A percentile compares a stretch with the other conserved stretches of the same genome.
phyloP scores from a whole-genome alignment of 2,113 vertebrate species.

The Reinhardtius hippoglossoides region DNA sequence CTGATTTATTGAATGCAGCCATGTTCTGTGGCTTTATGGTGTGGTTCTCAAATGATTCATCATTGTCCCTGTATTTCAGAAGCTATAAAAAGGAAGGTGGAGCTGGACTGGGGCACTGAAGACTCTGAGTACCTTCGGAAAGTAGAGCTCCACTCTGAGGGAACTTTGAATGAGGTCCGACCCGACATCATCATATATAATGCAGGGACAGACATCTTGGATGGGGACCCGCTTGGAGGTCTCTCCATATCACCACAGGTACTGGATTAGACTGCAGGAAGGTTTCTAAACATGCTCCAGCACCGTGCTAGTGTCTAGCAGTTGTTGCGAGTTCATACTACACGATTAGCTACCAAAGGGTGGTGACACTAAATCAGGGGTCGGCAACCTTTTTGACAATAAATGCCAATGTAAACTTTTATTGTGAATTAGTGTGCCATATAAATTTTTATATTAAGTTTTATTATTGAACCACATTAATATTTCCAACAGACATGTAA shows the following conservation, averaged over 20 bases:
- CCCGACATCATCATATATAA: conserved; percentile 94
- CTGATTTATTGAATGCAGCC: not conserved
- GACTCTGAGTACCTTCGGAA: conserved; percentile 92
- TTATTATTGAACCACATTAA: too few species aligned
- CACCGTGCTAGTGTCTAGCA: too few species aligned
- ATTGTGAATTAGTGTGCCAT: too few species aligned
- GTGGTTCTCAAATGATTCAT: too few species aligned
- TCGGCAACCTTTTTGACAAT: too few species aligned
- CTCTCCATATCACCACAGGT: conserved; percentile 94
- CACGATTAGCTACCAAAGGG: too few species aligned
- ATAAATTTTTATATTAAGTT: too few species aligned
- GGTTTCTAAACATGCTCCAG: not conserved
- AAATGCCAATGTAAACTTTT: too few species aligned
- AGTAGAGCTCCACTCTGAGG: conserved; percentile 86
- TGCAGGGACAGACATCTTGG: conserved; percentile 93
- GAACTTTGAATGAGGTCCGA: conserved; percentile 86
- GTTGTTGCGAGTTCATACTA: too few species aligned
- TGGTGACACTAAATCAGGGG: too few species aligned
- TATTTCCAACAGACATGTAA: too few species aligned
- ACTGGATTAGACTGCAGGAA: not conserved
- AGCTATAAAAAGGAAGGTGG: conserved; percentile 92
- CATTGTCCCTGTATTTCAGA: conserved; percentile 74
- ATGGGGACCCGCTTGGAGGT: conserved; percentile 93
- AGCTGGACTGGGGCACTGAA: conserved; percentile 95
- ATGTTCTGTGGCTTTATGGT: not conserved